Evolutionary conservation across 2,888 invertebrate species (phyloP), one percentile per base, ranked within the genome.

Genomic region (Rhamnusium bicolor): DNA sequence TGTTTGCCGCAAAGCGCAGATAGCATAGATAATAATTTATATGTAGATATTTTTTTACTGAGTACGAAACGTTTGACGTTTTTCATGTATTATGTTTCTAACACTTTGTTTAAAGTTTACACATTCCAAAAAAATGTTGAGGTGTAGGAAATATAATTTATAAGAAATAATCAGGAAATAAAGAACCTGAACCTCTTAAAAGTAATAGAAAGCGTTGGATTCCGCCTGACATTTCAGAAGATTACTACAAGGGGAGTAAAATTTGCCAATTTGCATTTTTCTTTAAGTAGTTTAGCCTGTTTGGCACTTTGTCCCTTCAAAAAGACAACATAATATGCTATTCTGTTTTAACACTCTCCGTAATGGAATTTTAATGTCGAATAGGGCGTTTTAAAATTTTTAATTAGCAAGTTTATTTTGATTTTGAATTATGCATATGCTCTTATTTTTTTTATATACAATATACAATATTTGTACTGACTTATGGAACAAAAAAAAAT

Each of bases 321-420:
- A 72, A 54, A 65, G 66, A 56, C 63, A 66, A 49, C 51, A 24
- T 54, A 47, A 69, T 69, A 68, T 66, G 53, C 46, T 60, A 70
- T 71, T 69, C 72, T 69, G 53, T 74, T 74, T 60, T 49, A 65
- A 70, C 73, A 73, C 74, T 72, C 69, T 12, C 60, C 66, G 53
- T 74, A 77, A 77, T 77, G 77, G 74, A 74, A 74, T 74, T 73
- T 69, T 73, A 76, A 76, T 71, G 73, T 27, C 21, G 7, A 10
- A 51, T n/a, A 40, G 58, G 32, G 18, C 29, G 58, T 18, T 40
- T 27, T 29, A 27, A 63, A 51, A 49, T 63, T 49, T 49, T 49
- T 63, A 51, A 51, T 51, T 51, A 16, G 18, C 1, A 8, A 51
- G 19, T 51, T 51, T 16, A n/a, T 19, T 18, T 19, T 51, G 51